These are phyloP conservation scores for Hyposoter dolosus DNA, from an alignment of 2,888 invertebrate genomes.

Conservation along the genomic window DNA sequence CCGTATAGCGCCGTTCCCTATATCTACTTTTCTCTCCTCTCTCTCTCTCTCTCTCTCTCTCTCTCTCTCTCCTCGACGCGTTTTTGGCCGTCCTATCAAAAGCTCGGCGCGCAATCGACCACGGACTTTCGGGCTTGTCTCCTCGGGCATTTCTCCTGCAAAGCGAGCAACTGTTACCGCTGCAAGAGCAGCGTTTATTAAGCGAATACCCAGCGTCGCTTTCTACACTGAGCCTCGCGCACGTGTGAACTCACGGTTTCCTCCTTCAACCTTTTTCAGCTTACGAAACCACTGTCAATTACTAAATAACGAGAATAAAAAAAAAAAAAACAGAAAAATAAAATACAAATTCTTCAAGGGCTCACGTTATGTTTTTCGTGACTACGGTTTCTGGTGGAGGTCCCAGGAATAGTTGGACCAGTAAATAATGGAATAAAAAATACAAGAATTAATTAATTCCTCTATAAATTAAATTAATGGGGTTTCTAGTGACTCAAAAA, in stretches of 20 bases:
- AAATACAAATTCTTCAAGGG: too few relatives aligned
- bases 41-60: constrained; percentile 54
- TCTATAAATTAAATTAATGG: too few relatives aligned
- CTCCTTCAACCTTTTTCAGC: not conserved
- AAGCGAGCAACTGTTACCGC: constrained; percentile 15
- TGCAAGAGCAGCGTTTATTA: constrained; percentile 5
- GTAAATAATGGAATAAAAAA: too few relatives aligned
- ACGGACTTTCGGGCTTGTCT: constrained; percentile 38
- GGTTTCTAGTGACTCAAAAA: not conserved
- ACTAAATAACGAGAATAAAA: not conserved
- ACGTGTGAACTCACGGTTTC: not conserved
- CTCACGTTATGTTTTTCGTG: too few relatives aligned
- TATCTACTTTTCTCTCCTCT: constrained; percentile 24
- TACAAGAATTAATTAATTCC: too few relatives aligned
- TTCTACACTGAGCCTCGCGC: not conserved
- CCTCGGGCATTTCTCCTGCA: constrained; percentile 8
- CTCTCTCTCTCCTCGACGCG: constrained; percentile 34
- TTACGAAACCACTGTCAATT: not conserved
- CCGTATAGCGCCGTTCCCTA: constrained; percentile 62
- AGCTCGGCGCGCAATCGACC: constrained; percentile 43
- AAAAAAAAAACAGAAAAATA: too few relatives aligned
- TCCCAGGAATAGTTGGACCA: too few relatives aligned
- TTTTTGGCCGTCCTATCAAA: constrained; percentile 50
- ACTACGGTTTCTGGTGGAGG: too few relatives aligned
- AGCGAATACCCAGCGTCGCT: not conserved